A percentile compares a stretch with the other conserved stretches of the same genome.
These are phyloP conservation scores for Pachliopta kotzebuea DNA, from an alignment of 2,888 invertebrate species.

Conservation along the genomic window DNA sequence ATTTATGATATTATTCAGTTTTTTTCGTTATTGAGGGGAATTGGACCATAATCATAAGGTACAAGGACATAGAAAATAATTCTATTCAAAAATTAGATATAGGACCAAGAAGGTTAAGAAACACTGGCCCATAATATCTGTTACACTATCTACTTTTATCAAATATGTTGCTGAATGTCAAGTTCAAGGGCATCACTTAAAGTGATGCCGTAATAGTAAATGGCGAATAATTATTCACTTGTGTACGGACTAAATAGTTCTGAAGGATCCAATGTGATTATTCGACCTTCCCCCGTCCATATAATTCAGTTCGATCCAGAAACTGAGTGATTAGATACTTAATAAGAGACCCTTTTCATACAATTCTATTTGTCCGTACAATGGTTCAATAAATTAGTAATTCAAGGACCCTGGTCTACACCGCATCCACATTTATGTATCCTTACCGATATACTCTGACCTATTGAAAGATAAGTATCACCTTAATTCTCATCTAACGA, in stretches of 20 bases:
- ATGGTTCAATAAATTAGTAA: neutral
- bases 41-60: too few species aligned
- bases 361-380: neutral
- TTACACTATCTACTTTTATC: neutral
- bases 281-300: conserved; percentile 7
- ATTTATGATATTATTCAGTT: too few species aligned
- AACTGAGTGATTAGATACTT: conserved; percentile 16
- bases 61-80: too few species aligned
- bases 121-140: neutral
- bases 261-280: conserved; percentile 22
- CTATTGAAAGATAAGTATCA: too few species aligned
- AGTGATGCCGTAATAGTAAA: neutral
- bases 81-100: too few species aligned
- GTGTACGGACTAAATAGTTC: conserved; percentile 1
- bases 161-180: neutral
- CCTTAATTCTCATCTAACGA: too few species aligned
- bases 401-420: neutral
- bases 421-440: too few species aligned
- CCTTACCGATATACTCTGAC: too few species aligned
- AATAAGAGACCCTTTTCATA: conserved; percentile 8
- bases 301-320: conserved; percentile 15
- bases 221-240: conserved; percentile 9
- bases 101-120: too few species aligned
- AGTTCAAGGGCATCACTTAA: conserved; percentile 1
- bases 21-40: too few species aligned